Evolutionary conservation across 2,797 vertebrate species (phyloP).

Genomic region (Microchirus variegatus): DNA sequence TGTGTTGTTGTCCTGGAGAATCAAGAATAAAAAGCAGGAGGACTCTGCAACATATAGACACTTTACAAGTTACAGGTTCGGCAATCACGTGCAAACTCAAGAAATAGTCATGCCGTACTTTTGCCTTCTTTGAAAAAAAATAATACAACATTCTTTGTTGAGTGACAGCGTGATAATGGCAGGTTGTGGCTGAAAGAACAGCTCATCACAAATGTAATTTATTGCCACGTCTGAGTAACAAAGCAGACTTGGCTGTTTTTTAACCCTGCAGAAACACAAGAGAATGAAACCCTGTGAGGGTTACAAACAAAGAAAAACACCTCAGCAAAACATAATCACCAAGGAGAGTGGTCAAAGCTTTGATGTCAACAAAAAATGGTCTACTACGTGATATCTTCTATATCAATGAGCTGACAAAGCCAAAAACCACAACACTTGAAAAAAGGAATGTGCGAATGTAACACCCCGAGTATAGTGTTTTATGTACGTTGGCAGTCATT

Average conservation of each 20-base stretch:
- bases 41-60: constrained; percentile 26
- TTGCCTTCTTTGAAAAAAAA: constrained; percentile 75
- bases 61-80: constrained; percentile 26
- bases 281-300: constrained; percentile 33
- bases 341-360: constrained; percentile 8
- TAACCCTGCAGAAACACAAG: constrained; percentile 34
- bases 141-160: constrained; percentile 11
- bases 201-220: constrained; percentile 53
- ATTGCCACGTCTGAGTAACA: constrained; percentile 30
- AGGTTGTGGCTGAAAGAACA: constrained; percentile 19
- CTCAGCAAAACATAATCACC: constrained; percentile 56
- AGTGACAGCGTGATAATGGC: constrained; percentile 27
- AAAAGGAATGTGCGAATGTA: constrained; percentile 22
- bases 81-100: constrained; percentile 41
- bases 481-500: constrained; percentile 17
- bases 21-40: constrained; percentile 10
- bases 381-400: constrained; percentile 21
- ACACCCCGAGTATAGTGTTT: too few relatives aligned
- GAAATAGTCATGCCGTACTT: constrained; percentile 68
- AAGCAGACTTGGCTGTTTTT: constrained; percentile 27
- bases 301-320: constrained; percentile 49
- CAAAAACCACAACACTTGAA: constrained; percentile 23
- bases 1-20: constrained; percentile 70
- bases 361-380: constrained; percentile 32
- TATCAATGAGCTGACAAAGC: constrained; percentile 31